Evolutionary conservation across 2,113 vertebrate genomes (phyloP).

Genomic region (Ploceus nigricollis): DNA sequence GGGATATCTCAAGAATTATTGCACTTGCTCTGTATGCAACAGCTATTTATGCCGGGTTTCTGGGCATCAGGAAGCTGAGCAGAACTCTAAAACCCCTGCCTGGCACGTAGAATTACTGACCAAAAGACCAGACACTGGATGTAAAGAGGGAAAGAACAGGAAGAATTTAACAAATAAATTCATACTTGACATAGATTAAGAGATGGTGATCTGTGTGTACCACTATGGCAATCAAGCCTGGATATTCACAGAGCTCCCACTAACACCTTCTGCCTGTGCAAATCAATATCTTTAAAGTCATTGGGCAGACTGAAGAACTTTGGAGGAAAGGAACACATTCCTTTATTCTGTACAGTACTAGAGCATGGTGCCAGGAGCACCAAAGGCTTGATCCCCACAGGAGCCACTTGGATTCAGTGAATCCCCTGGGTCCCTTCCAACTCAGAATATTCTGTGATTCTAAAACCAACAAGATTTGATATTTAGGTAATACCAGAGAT

Average conservation of each 20-base stretch:
- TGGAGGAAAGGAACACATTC: not conserved
- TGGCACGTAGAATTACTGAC: not conserved
- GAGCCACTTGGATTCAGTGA: not conserved
- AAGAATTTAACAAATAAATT: not conserved
- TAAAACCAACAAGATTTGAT: not conserved
- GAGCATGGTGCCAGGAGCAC: not conserved
- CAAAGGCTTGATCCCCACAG: not conserved
- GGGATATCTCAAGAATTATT: not conserved
- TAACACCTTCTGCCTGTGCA: not conserved
- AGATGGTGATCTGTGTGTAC: not conserved
- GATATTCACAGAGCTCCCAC: not conserved
- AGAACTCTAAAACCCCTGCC: not conserved
- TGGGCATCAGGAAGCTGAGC: not conserved
- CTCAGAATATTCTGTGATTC: not conserved
- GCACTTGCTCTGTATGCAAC: not conserved
- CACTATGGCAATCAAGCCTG: not conserved
- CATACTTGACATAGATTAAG: not conserved
- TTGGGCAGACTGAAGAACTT: not conserved
- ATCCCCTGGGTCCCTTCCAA: not conserved
- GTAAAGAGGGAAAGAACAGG: not conserved
- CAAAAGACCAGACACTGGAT: not conserved
- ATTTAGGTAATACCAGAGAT: not conserved
- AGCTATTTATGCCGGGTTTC: not conserved
- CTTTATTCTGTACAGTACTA: not conserved
- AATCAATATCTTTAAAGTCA: not conserved